These are phyloP conservation scores for Lumbricus terrestris DNA, from an alignment of 2,888 invertebrate genomes.

Conservation along the genomic window DNA sequence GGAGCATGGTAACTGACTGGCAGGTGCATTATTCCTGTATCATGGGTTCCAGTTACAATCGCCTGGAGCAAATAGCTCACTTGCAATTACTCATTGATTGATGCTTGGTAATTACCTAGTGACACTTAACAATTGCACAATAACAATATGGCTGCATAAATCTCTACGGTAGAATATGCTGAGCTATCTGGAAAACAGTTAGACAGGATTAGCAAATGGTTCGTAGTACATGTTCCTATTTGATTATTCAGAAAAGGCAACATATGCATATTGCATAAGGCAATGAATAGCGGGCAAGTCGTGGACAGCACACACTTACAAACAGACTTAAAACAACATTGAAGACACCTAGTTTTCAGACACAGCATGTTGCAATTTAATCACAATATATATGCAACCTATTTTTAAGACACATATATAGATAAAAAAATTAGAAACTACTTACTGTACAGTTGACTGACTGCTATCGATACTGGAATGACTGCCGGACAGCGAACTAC, in stretches of 20 bases:
- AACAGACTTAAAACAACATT: background rate
- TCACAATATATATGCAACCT: no score
- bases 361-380: background rate
- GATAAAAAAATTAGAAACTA: background rate
- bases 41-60: no score
- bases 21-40: no score
- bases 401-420: no score
- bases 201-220: background rate
- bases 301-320: background rate
- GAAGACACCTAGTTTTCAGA: background rate
- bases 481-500: constrained; percentile 32
- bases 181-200: background rate
- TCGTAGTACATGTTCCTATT: background rate
- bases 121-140: no score
- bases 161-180: background rate
- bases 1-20: no score
- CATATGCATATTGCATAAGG: no score
- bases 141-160: background rate
- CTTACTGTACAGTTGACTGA: constrained; percentile 30
- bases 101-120: no score
- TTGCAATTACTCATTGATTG: no score
- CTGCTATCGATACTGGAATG: constrained; percentile 33
- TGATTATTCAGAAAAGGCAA: background rate
- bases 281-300: background rate
- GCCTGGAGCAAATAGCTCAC: background rate